These are phyloP conservation scores for Rhyacophila brunnea DNA, from an alignment of 1,140 invertebrate genomes.

Conservation along the genomic window DNA sequence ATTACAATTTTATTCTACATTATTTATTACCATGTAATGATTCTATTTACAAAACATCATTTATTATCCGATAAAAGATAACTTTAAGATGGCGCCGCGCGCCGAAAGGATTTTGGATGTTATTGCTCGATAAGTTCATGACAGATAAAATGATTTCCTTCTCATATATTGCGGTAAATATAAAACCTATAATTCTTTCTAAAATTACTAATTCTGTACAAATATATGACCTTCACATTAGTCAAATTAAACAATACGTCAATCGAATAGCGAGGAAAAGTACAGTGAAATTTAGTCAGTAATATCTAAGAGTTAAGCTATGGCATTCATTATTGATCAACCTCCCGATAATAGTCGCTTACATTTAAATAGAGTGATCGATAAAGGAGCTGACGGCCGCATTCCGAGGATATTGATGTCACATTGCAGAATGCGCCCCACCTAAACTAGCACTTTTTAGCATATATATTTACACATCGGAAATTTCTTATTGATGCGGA, in stretches of 20 bases:
- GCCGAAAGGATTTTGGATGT: conserved; percentile 20
- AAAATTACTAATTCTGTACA: conserved; percentile 28
- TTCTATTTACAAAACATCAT: conserved; percentile 32
- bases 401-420: not conserved
- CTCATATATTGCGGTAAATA: conserved; percentile 22
- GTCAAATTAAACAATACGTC: conserved; percentile 20
- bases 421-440: not conserved
- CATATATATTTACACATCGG: not conserved
- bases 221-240: conserved; percentile 15
- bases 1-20: conserved; percentile 31
- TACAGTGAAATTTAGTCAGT: conserved; percentile 7
- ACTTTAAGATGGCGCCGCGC: conserved; percentile 25
- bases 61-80: conserved; percentile 23
- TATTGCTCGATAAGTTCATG: conserved; percentile 19
- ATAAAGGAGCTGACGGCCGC: not conserved
- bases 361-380: not conserved
- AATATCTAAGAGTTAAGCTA: conserved; percentile 15
- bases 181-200: conserved; percentile 18
- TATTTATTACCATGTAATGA: conserved; percentile 26
- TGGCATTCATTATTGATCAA: conserved; percentile 23
- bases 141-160: conserved; percentile 16
- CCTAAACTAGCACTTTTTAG: not conserved
- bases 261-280: conserved; percentile 16
- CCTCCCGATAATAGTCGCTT: conserved; percentile 14
- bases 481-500: conserved; percentile 10